These are phyloP conservation scores for Cryptops parisi DNA, from an alignment of 2,888 invertebrate genomes.

Conservation along the genomic window DNA sequence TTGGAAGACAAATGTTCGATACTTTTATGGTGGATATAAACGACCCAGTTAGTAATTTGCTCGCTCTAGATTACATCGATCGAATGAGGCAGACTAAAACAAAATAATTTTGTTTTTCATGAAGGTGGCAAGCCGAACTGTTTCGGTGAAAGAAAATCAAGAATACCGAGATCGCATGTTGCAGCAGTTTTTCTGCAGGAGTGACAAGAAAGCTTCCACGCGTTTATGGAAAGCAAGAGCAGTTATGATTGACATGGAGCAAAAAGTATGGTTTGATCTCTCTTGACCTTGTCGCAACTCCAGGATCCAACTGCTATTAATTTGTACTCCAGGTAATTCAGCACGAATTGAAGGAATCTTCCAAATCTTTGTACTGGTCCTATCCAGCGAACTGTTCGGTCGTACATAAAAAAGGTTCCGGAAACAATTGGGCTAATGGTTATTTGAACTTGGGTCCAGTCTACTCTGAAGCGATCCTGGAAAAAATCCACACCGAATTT, in stretches of 20 bases:
- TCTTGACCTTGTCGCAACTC: too few relatives aligned
- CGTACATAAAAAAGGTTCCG: not conserved
- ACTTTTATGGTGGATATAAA: conserved; percentile 2
- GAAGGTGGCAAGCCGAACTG: not conserved
- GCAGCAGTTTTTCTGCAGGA: not conserved
- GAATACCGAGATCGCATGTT: not conserved
- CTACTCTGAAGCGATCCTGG: not conserved
- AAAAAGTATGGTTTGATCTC: too few relatives aligned
- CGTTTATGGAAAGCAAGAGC: conserved; percentile 5
- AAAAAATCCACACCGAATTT: not conserved
- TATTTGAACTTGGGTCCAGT: not conserved
- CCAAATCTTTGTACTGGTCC: not conserved
- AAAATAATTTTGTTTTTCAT: not conserved
- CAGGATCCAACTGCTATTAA: not conserved
- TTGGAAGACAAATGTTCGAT: conserved; percentile 3
- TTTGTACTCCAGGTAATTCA: conserved; percentile 9
- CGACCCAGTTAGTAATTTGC: not conserved
- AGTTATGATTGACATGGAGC: conserved; percentile 7
- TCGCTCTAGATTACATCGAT: not conserved
- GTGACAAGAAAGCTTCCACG: too few relatives aligned
- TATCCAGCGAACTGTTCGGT: not conserved
- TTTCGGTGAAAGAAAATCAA: not conserved
- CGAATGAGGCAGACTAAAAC: not conserved
- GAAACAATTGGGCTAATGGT: conserved; percentile 8
- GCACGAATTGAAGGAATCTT: not conserved